These are phyloP conservation scores for Aurelia aurita complex sp. Pacific DNA, from an alignment of 30 jellyfish, hydroid and myxozoan genomes.

Conservation along the genomic window DNA sequence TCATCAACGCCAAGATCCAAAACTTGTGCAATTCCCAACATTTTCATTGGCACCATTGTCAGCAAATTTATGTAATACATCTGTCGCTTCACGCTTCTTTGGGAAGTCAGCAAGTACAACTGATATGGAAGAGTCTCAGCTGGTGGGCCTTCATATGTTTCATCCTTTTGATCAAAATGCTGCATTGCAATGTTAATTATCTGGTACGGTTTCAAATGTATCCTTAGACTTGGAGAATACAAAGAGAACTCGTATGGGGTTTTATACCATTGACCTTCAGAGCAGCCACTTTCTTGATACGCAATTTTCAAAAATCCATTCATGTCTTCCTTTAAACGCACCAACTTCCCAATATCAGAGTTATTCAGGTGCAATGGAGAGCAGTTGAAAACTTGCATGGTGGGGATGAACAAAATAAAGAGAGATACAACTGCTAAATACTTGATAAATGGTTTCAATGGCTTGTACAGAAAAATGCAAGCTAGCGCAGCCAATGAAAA, in stretches of 20 bases:
- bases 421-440: constrained; percentile 39
- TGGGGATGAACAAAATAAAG: constrained; percentile 47
- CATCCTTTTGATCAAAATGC: constrained; percentile 35
- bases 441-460: constrained; percentile 43
- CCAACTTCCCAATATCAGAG: constrained; percentile 49
- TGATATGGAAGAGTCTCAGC: constrained; percentile 39
- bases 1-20: constrained; percentile 53
- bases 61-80: constrained; percentile 38
- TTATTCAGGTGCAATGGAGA: constrained; percentile 61
- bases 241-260: constrained; percentile 54
- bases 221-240: constrained; percentile 45
- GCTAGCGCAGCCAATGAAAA: constrained; percentile 11
- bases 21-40: constrained; percentile 37
- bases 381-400: constrained; percentile 61
- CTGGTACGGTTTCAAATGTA: constrained; percentile 41
- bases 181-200: constrained; percentile 39
- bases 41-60: constrained; percentile 54
- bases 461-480: constrained; percentile 43
- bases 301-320: constrained; percentile 33
- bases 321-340: constrained; percentile 24
- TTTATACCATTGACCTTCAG: constrained; percentile 26
- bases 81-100: constrained; percentile 65
- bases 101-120: constrained; percentile 48
- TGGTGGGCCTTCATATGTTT: constrained; percentile 47
- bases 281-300: constrained; percentile 43